Conservation (phyloP, 2,888 invertebrate genomes). For the Tipula lateralis region DNA sequence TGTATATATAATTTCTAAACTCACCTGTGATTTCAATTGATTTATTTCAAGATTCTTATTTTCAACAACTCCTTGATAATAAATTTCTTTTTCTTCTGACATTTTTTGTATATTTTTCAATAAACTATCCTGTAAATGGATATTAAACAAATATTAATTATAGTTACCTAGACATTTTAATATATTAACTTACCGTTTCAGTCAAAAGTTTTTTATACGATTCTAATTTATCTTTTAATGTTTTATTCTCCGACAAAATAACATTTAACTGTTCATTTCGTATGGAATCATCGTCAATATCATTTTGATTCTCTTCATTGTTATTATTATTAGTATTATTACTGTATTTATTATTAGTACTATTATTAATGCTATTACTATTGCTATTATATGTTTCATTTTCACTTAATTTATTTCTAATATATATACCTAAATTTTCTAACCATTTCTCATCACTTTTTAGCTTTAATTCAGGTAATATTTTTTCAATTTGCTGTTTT, state of each 20-base stretch:
- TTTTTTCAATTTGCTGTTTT: constrained; percentile 45
- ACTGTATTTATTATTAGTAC: constrained; percentile 35
- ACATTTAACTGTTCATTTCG: constrained; percentile 38
- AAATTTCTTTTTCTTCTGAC: constrained; percentile 25
- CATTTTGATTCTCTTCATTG: constrained; percentile 31
- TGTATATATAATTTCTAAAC: neutral
- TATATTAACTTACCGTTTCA: constrained; percentile 61
- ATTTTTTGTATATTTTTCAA: constrained; percentile 21
- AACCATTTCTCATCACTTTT: constrained; percentile 46
- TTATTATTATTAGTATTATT: constrained; percentile 28
- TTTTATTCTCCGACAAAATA: constrained; percentile 58
- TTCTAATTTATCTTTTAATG: constrained; percentile 59
- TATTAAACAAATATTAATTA: neutral
- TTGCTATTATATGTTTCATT: constrained; percentile 30
- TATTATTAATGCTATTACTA: constrained; percentile 34
- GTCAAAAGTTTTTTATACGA: constrained; percentile 71
- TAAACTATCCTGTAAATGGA: neutral
- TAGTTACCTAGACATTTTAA: neutral
- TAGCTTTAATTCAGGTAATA: constrained; percentile 45
- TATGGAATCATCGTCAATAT: constrained; percentile 30
- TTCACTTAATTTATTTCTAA: constrained; percentile 42
- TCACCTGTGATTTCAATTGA: constrained; percentile 14
- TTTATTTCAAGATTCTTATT: constrained; percentile 21
- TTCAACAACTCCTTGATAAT: constrained; percentile 12
- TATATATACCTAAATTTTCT: constrained; percentile 42